These are phyloP conservation scores for Lasioglossum figueresi DNA, from an alignment of 2,888 invertebrate genomes.

Conservation along the genomic window DNA sequence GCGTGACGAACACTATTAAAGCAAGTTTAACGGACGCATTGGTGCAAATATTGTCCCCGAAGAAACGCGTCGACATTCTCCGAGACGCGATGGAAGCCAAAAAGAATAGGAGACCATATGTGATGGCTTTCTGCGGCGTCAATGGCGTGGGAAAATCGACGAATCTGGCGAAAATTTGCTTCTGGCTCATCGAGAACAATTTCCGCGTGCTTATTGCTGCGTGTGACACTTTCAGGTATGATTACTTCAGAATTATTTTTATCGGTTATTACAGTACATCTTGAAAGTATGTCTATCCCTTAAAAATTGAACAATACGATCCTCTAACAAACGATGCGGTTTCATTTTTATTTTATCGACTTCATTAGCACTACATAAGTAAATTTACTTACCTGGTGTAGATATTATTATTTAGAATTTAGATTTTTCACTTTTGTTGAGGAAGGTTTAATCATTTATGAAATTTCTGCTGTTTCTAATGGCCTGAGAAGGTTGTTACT, in stretches of 20 bases:
- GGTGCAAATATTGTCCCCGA: slow-evolving; percentile 97
- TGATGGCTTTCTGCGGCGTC: slow-evolving; percentile 98
- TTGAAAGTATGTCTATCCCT: neutral
- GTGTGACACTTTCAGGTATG: slow-evolving; percentile 95
- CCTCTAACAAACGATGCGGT: neutral
- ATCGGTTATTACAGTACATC: neutral
- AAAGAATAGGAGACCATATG: slow-evolving; percentile 93
- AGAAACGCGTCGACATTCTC: slow-evolving; percentile 97
- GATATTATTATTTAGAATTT: neutral
- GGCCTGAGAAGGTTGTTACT: neutral
- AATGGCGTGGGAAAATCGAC: slow-evolving; percentile 99
- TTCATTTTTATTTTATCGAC: neutral
- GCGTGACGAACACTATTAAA: slow-evolving; percentile 94
- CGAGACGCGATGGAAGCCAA: slow-evolving; percentile 97
- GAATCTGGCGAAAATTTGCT: slow-evolving; percentile 99
- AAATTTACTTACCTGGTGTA: neutral
- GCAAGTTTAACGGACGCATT: slow-evolving; percentile 95
- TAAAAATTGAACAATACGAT: neutral
- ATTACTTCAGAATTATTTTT: slow-evolving; percentile 4
- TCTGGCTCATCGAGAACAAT: slow-evolving; percentile 99
- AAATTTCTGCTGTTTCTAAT: neutral
- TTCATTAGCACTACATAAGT: neutral
- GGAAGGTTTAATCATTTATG: neutral
- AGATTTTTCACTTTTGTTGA: neutral
- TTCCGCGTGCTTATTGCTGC: slow-evolving; percentile 98